These are phyloP conservation scores for Rhipidura dahli DNA, from an alignment of 2,113 vertebrate species.

Conservation along the genomic window DNA sequence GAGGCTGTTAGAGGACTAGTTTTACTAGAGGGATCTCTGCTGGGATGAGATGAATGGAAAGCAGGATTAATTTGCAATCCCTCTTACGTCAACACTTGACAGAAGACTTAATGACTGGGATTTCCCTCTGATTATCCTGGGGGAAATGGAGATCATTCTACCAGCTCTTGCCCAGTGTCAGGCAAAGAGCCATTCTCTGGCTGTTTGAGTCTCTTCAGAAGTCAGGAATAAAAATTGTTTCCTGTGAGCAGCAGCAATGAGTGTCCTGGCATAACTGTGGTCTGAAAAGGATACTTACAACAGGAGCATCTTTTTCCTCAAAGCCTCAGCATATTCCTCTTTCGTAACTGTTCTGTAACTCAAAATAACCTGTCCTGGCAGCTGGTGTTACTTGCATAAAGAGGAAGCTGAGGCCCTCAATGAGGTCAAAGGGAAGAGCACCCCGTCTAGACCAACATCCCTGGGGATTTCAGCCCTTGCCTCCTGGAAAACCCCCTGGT, in stretches of 20 bases:
- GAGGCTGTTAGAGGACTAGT: not conserved
- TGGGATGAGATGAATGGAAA: conserved; percentile 21
- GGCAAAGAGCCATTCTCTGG: conserved; percentile 1
- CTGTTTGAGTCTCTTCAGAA: not conserved
- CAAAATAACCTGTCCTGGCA: conserved; percentile 61
- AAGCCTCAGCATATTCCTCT: conserved; percentile 11
- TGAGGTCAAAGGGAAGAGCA: conserved; percentile 66
- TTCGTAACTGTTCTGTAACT: conserved; percentile 47
- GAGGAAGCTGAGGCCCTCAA: conserved; percentile 70
- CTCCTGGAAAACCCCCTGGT: conserved; percentile 74
- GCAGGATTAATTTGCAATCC: conserved; percentile 43
- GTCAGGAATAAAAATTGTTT: not conserved
- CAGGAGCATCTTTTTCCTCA: conserved; percentile 39
- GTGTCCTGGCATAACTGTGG: not conserved
- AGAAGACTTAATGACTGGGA: conserved; percentile 46
- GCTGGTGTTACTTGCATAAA: conserved; percentile 69
- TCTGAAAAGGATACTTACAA: conserved; percentile 29
- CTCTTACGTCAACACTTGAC: conserved; percentile 19
- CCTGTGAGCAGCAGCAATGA: not conserved
- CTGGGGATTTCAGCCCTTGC: conserved; percentile 75
- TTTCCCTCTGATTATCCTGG: conserved; percentile 44
- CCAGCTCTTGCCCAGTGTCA: not conserved
- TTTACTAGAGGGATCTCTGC: not conserved
- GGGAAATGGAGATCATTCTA: conserved; percentile 15
- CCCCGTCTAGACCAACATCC: conserved; percentile 78